Evolutionary conservation across 2,113 vertebrate genomes (phyloP).

Genomic region (Aegithalos caudatus): DNA sequence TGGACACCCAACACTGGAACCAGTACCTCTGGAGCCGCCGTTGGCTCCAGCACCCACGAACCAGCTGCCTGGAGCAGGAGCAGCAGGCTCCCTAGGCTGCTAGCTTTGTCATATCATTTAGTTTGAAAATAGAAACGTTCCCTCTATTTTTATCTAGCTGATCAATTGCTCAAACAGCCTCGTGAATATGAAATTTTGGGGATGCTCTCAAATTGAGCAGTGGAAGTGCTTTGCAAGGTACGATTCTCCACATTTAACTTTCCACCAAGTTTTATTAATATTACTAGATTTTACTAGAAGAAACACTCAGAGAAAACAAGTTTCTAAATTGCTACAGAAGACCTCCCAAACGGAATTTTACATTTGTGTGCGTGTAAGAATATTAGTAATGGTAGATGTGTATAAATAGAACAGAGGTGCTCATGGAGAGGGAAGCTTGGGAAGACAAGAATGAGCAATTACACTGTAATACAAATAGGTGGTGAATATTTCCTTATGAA

Average conservation of each 20-base stretch:
- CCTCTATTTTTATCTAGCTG: not conserved
- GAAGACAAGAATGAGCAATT: not conserved
- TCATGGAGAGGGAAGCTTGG: not conserved
- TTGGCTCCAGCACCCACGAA: fast-evolving
- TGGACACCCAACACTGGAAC: not conserved
- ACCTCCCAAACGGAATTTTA: not conserved
- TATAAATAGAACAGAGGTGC: not conserved
- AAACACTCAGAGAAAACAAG: not conserved
- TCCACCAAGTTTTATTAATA: not conserved
- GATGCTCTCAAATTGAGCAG: not conserved
- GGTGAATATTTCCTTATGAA: not conserved
- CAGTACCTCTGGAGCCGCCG: fast-evolving
- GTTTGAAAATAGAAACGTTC: not conserved
- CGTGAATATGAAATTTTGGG: not conserved
- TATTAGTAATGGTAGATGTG: not conserved
- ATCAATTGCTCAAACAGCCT: not conserved
- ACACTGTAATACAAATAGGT: not conserved
- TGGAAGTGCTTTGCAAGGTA: not conserved
- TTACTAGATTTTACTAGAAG: not conserved
- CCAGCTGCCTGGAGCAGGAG: not conserved
- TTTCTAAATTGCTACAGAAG: not conserved
- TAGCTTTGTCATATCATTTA: not conserved
- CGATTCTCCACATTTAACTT: not conserved
- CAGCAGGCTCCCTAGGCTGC: not conserved
- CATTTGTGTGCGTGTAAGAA: not conserved